Percentiles rank a stretch among this genome's conserved stretches.
Conservation (phyloP, 1,140 invertebrate genomes). For the Contarinia nasturtii region DNA sequence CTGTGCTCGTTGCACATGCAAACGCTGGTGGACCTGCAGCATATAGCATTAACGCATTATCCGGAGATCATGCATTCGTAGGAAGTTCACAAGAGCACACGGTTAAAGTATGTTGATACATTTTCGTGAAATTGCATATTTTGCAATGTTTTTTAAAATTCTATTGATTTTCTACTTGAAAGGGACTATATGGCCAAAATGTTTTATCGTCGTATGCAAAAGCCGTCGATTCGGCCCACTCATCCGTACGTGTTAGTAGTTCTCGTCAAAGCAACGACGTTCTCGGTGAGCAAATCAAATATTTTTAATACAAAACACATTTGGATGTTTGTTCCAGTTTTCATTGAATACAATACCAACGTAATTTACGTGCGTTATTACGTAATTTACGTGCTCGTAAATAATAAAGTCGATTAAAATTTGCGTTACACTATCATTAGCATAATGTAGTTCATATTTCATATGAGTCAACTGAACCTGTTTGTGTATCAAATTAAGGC, state of each 20-base stretch:
- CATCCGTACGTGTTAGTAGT: slow-evolving; percentile 29
- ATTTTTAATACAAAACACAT: too few relatives aligned
- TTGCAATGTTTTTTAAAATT: background rate
- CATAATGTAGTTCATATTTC: too few relatives aligned
- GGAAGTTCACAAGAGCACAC: slow-evolving; percentile 32
- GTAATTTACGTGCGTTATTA: too few relatives aligned
- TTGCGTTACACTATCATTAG: too few relatives aligned
- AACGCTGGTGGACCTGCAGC: slow-evolving; percentile 27
- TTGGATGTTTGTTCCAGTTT: too few relatives aligned
- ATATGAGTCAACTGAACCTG: too few relatives aligned
- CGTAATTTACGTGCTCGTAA: too few relatives aligned
- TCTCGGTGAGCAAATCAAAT: slow-evolving; percentile 4
- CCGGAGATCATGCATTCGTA: slow-evolving; percentile 25
- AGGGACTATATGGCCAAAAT: slow-evolving; percentile 28
- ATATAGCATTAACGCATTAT: slow-evolving; percentile 27
- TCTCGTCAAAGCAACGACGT: slow-evolving; percentile 30
- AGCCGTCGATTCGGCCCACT: slow-evolving; percentile 29
- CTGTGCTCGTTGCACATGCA: slow-evolving; percentile 14
- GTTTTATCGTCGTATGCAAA: slow-evolving; percentile 29
- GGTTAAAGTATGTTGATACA: slow-evolving; percentile 17
- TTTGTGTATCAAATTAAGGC: too few relatives aligned
- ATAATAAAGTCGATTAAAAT: too few relatives aligned
- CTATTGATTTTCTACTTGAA: background rate
- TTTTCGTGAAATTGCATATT: background rate
- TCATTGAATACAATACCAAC: too few relatives aligned